These are phyloP conservation scores for Eupleurogrammus muticus DNA, from an alignment of 2,797 vertebrate genomes.

Conservation along the genomic window DNA sequence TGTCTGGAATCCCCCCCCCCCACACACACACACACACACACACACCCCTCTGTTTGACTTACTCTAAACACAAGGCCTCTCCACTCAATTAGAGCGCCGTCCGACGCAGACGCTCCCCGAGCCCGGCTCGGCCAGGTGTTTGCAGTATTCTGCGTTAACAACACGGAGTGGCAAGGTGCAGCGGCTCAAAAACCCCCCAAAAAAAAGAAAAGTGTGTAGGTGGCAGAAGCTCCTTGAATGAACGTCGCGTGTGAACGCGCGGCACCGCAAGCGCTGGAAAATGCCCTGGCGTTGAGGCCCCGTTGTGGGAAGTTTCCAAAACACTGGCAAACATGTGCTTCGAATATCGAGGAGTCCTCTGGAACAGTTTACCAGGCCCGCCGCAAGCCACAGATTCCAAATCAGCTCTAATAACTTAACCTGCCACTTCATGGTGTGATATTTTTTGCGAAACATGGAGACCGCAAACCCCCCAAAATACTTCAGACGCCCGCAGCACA, in stretches of 20 bases:
- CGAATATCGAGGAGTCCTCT: constrained; percentile 61
- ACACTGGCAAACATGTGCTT: constrained; percentile 71
- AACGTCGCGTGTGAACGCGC: constrained; percentile 45
- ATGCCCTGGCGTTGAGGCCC: constrained; percentile 55
- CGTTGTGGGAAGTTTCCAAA: constrained; percentile 66
- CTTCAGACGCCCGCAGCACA: constrained; percentile 36
- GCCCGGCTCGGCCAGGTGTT: constrained; percentile 58
- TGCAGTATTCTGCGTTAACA: constrained; percentile 38
- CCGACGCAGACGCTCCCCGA: constrained; percentile 32
- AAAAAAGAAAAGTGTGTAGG: neutral
- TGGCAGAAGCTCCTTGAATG: constrained; percentile 44
- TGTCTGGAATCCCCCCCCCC: constrained; percentile 55
- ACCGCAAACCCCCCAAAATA: constrained; percentile 45
- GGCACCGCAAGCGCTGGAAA: constrained; percentile 34
- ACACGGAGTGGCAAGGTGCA: constrained; percentile 5
- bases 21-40: too few relatives aligned
- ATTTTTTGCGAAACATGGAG: constrained; percentile 60
- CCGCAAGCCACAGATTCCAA: constrained; percentile 59
- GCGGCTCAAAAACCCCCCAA: neutral
- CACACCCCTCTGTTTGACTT: constrained; percentile 53
- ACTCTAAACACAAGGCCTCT: constrained; percentile 58
- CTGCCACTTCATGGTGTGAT: constrained; percentile 62
- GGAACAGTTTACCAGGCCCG: constrained; percentile 62
- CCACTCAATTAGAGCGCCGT: constrained; percentile 41
- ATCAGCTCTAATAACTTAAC: constrained; percentile 69